Base-by-base conservation (phyloP, 2,113 vertebrate species). In the Cichladusa arquata region DNA sequence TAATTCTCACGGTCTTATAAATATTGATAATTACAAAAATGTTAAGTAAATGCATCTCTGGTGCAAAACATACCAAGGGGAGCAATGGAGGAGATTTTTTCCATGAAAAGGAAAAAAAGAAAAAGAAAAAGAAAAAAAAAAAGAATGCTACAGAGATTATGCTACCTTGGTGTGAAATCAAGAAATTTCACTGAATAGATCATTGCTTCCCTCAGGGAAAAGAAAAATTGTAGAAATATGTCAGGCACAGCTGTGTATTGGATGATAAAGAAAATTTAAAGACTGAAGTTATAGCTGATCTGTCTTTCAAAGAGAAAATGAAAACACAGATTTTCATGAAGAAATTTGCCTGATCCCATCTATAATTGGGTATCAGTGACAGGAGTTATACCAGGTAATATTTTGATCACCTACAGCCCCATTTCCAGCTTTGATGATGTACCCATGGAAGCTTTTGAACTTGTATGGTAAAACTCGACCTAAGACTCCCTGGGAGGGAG, bases 191-290 rank as follows among this genome's bases (percentile, higher is more conserved):
- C 48, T 93, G 60, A 91, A 81, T 54, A 87, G 11, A 14, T 91
- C 33, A 56, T 22, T 71, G 8, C 28, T 79, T 74, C 61, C 78
- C 71, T 40, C 60, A 79, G 34, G 62, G 60, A 6, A 85, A 70
- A 50, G 81, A 82, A 64, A 54, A 1, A 29, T 3, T 28, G 19
- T 45, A 84, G 76, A 84, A 91, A 67, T 85, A 7, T 85, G 44
- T 66, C 60, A 91, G 65, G 45, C 33, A 74, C 12, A 89, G 34
- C 19, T 69, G 93, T 48, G 28, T 74, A 38, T 44, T 66, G 40
- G 44, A 85, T 79, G 65, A 87, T 71, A 89, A 91, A 81, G 44
- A 74, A 95, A 86, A 93, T 76, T 76, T 83, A 84, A 78, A 54
- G 14, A 54, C 36, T 65, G 19, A 61, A 38, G 74, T 70, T 89